phyloP scores from a whole-genome alignment of 2,797 vertebrate genomes.

The Smutsia temminckii region DNA sequence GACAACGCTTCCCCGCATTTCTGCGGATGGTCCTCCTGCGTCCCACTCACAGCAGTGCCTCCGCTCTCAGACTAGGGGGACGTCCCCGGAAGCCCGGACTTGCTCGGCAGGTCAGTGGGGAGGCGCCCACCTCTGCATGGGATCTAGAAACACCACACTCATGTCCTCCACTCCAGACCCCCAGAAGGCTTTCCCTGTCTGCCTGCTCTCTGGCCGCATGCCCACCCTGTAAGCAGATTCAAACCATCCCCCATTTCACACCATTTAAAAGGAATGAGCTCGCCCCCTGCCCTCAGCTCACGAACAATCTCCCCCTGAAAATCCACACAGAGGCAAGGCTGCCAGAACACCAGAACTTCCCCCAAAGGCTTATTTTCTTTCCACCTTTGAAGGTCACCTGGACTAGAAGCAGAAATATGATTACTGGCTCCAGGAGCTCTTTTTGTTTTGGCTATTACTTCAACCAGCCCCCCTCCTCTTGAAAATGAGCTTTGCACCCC shows the following conservation, averaged over 20 bases:
- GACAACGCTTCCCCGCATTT: too few relatives aligned
- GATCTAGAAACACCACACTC: not conserved
- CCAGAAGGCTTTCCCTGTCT: not conserved
- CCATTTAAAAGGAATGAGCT: not conserved
- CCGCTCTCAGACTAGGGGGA: too few relatives aligned
- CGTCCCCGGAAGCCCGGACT: not conserved
- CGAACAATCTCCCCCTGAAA: not conserved
- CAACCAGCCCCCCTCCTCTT: not conserved
- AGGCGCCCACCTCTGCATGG: not conserved
- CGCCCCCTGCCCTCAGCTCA: too few relatives aligned
- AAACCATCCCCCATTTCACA: not conserved
- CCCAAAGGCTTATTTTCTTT: not conserved
- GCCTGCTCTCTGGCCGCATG: not conserved
- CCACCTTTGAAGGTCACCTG: not conserved
- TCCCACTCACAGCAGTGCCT: too few relatives aligned
- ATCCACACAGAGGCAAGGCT: too few relatives aligned
- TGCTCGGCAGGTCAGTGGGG: not conserved
- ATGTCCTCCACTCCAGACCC: not conserved
- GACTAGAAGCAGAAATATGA: not conserved
- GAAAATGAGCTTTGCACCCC: not conserved
- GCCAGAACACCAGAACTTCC: fast-evolving
- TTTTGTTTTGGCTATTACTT: not conserved
- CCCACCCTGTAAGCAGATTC: too few relatives aligned
- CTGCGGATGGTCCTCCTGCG: fast-evolving
- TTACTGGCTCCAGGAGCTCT: not conserved